Evolutionary conservation across 2,888 invertebrate genomes (phyloP), one percentile per base, ranked within the genome.

Genomic region (Cerastis leucographa): DNA sequence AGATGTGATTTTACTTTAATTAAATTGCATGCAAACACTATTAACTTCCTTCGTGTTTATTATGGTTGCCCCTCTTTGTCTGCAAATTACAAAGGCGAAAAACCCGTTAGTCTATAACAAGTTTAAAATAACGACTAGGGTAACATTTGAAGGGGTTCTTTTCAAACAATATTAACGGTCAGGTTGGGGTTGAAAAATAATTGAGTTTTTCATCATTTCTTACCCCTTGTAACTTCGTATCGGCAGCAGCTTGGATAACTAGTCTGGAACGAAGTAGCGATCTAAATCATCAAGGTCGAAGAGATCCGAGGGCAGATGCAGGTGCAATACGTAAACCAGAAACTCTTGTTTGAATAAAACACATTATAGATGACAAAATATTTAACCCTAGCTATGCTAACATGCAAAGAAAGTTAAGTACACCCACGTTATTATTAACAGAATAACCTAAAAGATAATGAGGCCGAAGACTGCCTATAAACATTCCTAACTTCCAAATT

Each of bases 61-160:
- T 70, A 74, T 56, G 42, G 49, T 61, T 49, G 25, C 40, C 64
- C 49, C 56, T 56, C 59, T 49, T 62, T 71, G 82, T 51, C 44
- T 76, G 83, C 59, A 80, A 71, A 68, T 42, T 54, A 68, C 19
- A 64, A 29, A 54, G 61, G 65, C 29, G 44, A 67, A 71, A 75
- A 81, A 81, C 81, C 66, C 67, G 70, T 72, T 62, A 19, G n/a
- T 17, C 7, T 68, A 64, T 40, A 83, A 69, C 82, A 72, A 69
- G 85, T 81, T 81, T 67, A 25, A 71, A 81, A 85, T 83, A 83
- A 83, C 83, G 76, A 72, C 76, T 54, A 25, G 62, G 71, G 85
- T 81, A 83, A 73, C 85, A 85, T 83, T 83, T 81, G 17, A 76
- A 73, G 56, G 71, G 85, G 82, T 64, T 59, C 40, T 72, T 76